Base-by-base conservation (phyloP, 2,797 vertebrate species). In the Esox masquinongy region DNA sequence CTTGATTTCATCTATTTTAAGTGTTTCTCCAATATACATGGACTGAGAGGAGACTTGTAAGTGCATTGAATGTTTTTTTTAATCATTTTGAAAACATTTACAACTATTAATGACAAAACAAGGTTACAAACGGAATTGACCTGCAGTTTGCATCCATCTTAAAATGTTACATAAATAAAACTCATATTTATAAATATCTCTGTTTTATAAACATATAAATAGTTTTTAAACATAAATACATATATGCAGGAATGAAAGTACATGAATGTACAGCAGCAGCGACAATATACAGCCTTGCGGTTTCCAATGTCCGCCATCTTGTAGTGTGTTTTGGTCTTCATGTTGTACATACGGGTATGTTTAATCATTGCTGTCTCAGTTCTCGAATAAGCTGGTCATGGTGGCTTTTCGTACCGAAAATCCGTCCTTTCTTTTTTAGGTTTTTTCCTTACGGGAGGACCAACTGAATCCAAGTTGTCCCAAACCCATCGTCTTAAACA, bases 201-300 rank as follows among this genome's bases (percentile, higher is more conserved):
- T 47, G 43, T 99, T 95, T 97, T 98, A 99, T 99, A 99, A 98
- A 99, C 97, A 99, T 99, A 99, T 99, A 99, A 99, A 99, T 99
- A 99, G 95, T 95, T 97, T 97, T 96, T 96, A 92, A 99, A 99
- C 97, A 99, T 99, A 99, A 99, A 99, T 99, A 99, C 96, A 98
- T 97, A 96, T 96, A 98, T 96, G 97, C 95, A 94, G 94, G 95
- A 87, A 93, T 93, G 94, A 90, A 93, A 91, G 92, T 95, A 97
- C 96, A 95, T 95, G 94, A 96, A 97, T 96, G 95, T 97, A 97
- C 97, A 97, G 91, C 90, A 95, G 95, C 95, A 96, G 95, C 95
- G 94, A 94, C n/a, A 94, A 95, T 96, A 92, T 95, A 96, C 95
- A 96, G 95, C 95, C 89, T 93, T 91, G 92, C 91, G 31, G 83